phyloP scores from a whole-genome alignment of 1,140 invertebrate genomes.

The Phenacoccus solenopsis region DNA sequence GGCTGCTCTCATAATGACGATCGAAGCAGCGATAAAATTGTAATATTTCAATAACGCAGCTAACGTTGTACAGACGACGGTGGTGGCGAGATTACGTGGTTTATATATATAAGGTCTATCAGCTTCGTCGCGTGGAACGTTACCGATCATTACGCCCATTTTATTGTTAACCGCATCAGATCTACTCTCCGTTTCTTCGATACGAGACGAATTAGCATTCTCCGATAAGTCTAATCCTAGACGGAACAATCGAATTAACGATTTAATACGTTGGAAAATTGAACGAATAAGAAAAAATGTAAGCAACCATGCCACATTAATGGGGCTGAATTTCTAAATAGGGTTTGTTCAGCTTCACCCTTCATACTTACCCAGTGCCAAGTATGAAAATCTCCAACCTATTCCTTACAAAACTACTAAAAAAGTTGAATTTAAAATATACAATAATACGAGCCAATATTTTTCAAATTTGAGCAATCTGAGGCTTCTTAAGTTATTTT shows the following conservation, averaged over 20 bases:
- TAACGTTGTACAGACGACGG: not conserved
- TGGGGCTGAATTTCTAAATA: too few relatives aligned
- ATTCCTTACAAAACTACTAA: too few relatives aligned
- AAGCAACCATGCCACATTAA: too few relatives aligned
- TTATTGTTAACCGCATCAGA: not conserved
- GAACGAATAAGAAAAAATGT: too few relatives aligned
- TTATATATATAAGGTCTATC: constrained; percentile 9
- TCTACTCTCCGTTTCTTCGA: not conserved
- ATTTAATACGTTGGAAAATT: not conserved
- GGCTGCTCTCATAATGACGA: not conserved
- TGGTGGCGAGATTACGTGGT: not conserved
- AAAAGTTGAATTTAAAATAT: too few relatives aligned
- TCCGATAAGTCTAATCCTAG: not conserved
- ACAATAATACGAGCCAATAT: too few relatives aligned
- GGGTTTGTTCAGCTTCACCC: too few relatives aligned
- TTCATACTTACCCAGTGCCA: too few relatives aligned
- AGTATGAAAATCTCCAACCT: too few relatives aligned
- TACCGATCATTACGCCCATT: not conserved
- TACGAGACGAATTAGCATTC: not conserved
- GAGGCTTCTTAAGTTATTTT: too few relatives aligned
- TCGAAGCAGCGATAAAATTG: constrained; percentile 6
- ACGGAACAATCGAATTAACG: not conserved
- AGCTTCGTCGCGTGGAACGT: not conserved
- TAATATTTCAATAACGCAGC: constrained; percentile 1
- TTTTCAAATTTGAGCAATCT: too few relatives aligned